Percentiles rank a stretch among this genome's conserved stretches.
Evolutionary conservation across 2,113 vertebrate species (phyloP).

Genomic region (Poeciliopsis prolifica): DNA sequence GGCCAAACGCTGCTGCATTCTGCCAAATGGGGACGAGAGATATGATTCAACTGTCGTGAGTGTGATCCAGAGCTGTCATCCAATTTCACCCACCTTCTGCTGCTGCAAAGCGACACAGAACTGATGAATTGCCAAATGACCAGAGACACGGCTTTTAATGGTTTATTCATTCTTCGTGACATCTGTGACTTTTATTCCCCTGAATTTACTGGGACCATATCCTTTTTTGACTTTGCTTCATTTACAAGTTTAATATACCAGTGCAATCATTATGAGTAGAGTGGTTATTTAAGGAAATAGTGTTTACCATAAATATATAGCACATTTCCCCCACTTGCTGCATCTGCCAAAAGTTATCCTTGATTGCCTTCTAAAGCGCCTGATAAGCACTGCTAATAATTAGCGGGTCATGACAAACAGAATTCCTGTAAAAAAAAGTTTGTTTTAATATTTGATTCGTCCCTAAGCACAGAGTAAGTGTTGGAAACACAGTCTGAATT

Average conservation of each 20-base stretch:
- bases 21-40: slow-evolving; percentile 52
- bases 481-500: slow-evolving; percentile 21
- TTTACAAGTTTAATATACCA: slow-evolving; percentile 40
- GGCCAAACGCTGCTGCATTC: slow-evolving; percentile 14
- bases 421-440: background rate
- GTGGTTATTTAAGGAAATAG: slow-evolving; percentile 17
- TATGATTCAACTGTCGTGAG: slow-evolving; percentile 43
- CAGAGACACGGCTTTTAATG: slow-evolving; percentile 44
- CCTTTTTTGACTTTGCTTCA: slow-evolving; percentile 28
- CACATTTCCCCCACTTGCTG: background rate
- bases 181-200: slow-evolving; percentile 37
- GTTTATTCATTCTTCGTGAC: slow-evolving; percentile 57
- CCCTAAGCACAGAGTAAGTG: slow-evolving; percentile 17
- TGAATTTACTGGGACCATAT: slow-evolving; percentile 18
- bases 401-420: slow-evolving; percentile 25
- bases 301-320: slow-evolving; percentile 4
- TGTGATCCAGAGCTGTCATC: slow-evolving; percentile 46
- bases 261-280: slow-evolving; percentile 31
- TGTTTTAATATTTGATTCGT: slow-evolving; percentile 36
- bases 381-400: slow-evolving; percentile 28
- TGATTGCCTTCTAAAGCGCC: slow-evolving; percentile 24
- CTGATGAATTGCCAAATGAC: slow-evolving; percentile 60
- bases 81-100: slow-evolving; percentile 25
- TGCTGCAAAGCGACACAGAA: slow-evolving; percentile 44
- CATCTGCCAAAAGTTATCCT: slow-evolving; percentile 9